Conservation (phyloP, 1,140 invertebrate species). For the Brachionus koreanus region DNA sequence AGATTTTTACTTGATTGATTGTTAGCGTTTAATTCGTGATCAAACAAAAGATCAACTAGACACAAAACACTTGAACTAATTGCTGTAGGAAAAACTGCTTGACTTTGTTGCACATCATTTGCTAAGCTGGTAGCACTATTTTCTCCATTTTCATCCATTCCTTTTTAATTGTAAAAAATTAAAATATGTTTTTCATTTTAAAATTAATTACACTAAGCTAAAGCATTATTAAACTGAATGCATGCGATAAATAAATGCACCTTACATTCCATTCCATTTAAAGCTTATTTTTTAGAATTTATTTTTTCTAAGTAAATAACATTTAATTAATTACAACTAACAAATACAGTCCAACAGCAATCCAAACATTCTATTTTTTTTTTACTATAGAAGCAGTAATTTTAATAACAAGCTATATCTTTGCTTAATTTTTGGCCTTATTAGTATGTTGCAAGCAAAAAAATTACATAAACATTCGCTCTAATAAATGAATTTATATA, state of each 20-base stretch:
- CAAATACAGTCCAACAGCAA: neutral
- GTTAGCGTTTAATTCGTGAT: conserved; percentile 87
- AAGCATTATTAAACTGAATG: neutral
- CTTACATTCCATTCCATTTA: neutral
- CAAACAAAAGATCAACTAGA: conserved; percentile 89
- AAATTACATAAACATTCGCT: neutral
- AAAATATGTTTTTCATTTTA: no score
- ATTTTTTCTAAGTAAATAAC: neutral
- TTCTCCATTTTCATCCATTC: conserved; percentile 16
- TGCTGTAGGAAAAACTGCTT: conserved; percentile 90
- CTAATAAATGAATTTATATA: neutral
- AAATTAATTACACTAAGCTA: neutral
- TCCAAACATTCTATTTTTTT: neutral
- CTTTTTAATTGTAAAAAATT: neutral
- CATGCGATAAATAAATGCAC: neutral
- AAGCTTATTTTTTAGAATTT: neutral
- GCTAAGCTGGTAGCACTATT: neutral
- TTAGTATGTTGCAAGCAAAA: neutral
- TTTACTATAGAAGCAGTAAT: no score
- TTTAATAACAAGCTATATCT: neutral
- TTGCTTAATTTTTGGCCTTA: neutral
- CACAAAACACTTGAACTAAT: conserved; percentile 88
- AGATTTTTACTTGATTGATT: conserved; percentile 64
- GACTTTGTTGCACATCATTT: conserved; percentile 71
- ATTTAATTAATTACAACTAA: neutral